Base-by-base conservation (phyloP, 1,140 invertebrate species). In the Lasaia peninsularis region DNA sequence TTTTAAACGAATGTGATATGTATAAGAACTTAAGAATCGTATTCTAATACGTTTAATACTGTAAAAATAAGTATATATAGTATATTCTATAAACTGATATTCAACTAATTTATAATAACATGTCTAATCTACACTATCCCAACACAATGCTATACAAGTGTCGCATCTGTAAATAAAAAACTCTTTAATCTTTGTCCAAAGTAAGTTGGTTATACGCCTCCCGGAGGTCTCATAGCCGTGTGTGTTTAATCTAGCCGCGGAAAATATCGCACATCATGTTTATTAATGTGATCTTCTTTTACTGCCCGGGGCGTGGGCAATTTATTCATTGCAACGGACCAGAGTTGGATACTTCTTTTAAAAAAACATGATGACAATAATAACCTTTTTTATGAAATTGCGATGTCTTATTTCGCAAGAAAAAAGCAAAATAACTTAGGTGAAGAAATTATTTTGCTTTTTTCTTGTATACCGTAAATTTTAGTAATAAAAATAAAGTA, bases 211-310 rank as follows among this genome's bases (percentile, higher is more conserved):
- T 77, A 73, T 80, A 81, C 73, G 76, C 67, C 73, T 80, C 80
- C 80, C 82, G 52, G 67, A 73, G 80, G 82, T 69, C 75, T 78
- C 80, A 74, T 81, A 76, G 65, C 71, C 64, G 62, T 71, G 72
- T 70, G 69, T 77, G 71, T 80, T 79, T 84, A 81, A 84, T 86
- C 74, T 75, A 54, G 67, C 60, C 68, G 67, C 65, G 73, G 72
- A 76, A 84, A 84, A 86, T 82, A 82, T 78, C 67, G 71, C 76
- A 66, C 63, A 78, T 72, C 75, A 80, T 86, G 77, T 82, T 67
- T 80, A 79, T 82, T 86, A 78, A 83, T 80, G 75, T 68, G 64
- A 62, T 65, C 61, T 63, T 63, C 68, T 73, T 79, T 82, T 85
- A 78, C 73, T 78, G 69, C 70, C 67, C 58, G 54, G 44, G 61